Evolutionary conservation across 1,140 invertebrate species (phyloP), one percentile per base, ranked within the genome.

Genomic region (Sinonovacula constricta): DNA sequence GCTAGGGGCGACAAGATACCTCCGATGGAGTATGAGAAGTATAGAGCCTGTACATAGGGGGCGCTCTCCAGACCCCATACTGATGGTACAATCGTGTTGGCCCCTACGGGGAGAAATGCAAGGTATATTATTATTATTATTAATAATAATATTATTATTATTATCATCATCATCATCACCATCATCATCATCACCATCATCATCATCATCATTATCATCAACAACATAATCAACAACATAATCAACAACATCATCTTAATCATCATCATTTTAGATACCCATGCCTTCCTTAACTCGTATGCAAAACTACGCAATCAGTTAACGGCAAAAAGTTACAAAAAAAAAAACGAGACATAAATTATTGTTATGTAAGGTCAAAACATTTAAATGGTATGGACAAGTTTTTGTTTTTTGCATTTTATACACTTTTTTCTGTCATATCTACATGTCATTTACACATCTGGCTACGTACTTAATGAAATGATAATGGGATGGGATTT

Each of bases 31-130:
- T 77, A 81, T 3, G 62, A 36, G 24, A 81, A 66, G 53, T 81
- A 69, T 5, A 81, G 28, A 0, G 67, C 62, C 53, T 81, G 80
- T 68, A 81, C 72, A 59, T 70, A 81, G 0, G 72, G 80, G 12
- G 71, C 63, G 5, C 89, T 89, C 33, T 90, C 82, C 34, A 85
- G 81, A 12, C 88, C 89, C 92, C 92, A 92, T 5, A 92, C 81
- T 57, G 90, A 83, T 31, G 92, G 69, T 66, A 90, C 89, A 51
- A 90, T 81, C 3, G 91, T 89, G 83, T 92, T 92, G 4, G 88
- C 87, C 51, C 91, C 91, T 91, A 83, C 66, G 75, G 75, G 12
- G 24, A 1, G 18, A 22, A 69, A 60, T n/a, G n/a, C n/a, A n/a
- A n/a, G n/a, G n/a, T n/a, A n/a, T n/a, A n/a, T n/a, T n/a, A n/a